These are phyloP conservation scores for Procambarus virginalis DNA, from an alignment of 1,140 invertebrate genomes.

Conservation along the genomic window DNA sequence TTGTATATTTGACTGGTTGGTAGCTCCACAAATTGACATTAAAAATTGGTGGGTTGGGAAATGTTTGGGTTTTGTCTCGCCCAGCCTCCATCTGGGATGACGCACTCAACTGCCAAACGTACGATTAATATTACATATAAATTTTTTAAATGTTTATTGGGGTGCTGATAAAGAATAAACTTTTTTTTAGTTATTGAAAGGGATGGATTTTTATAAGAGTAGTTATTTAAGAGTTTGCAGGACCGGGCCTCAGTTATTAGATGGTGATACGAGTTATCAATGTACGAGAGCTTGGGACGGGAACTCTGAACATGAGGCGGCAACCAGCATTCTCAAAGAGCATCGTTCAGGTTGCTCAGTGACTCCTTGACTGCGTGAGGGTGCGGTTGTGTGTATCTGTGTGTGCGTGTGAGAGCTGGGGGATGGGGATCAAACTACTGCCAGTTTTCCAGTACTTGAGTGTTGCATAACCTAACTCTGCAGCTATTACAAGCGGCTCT, in stretches of 20 bases:
- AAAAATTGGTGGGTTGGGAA: neutral
- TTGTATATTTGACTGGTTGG: neutral
- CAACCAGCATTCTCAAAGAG: neutral
- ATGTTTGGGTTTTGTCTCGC: neutral
- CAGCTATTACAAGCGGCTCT: neutral
- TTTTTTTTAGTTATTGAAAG: too few relatives aligned
- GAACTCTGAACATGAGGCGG: neutral
- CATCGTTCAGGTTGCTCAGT: neutral
- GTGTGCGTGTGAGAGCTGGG: neutral
- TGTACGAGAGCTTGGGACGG: slow-evolving; percentile 1
- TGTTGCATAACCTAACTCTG: neutral
- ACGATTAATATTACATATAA: neutral
- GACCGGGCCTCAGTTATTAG: too few relatives aligned
- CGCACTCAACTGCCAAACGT: neutral
- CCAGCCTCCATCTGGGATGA: neutral
- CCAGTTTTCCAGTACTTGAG: neutral
- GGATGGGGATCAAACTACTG: neutral
- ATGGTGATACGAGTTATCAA: too few relatives aligned
- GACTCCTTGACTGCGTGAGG: neutral
- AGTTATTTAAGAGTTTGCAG: too few relatives aligned
- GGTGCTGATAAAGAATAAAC: too few relatives aligned
- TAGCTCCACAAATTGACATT: neutral
- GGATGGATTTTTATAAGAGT: too few relatives aligned
- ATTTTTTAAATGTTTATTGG: neutral
- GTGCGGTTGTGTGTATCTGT: neutral